Conservation (phyloP, 1,140 invertebrate species). For the Achroia grisella region DNA sequence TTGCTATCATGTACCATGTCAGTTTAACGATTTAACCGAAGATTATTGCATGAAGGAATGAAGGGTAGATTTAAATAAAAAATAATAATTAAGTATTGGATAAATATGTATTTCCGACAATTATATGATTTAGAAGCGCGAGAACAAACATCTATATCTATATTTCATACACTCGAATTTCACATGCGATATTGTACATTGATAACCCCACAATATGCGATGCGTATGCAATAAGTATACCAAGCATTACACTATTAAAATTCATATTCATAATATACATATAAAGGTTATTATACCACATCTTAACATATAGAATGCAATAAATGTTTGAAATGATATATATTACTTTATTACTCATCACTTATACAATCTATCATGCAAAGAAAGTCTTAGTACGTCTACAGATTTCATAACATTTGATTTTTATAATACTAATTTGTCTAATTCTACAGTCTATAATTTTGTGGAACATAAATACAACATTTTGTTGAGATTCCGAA, state of each 20-base stretch:
- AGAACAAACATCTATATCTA: slow-evolving; percentile 54
- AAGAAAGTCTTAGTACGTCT: slow-evolving; percentile 54
- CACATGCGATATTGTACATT: slow-evolving; percentile 49
- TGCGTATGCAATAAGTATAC: slow-evolving; percentile 21
- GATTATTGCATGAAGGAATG: too few species aligned
- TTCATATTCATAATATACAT: slow-evolving; percentile 56
- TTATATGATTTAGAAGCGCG: slow-evolving; percentile 60
- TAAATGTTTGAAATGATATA: slow-evolving; percentile 26
- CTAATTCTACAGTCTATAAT: slow-evolving; percentile 42
- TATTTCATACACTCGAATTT: slow-evolving; percentile 41
- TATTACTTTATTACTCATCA: slow-evolving; percentile 33
- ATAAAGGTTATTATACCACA: slow-evolving; percentile 31
- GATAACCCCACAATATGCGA: slow-evolving; percentile 45
- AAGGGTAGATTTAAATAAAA: slow-evolving; percentile 17
- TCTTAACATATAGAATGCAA: slow-evolving; percentile 31
- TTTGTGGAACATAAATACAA: slow-evolving; percentile 39
- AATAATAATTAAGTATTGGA: slow-evolving; percentile 49
- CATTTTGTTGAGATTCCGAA: slow-evolving; percentile 58
- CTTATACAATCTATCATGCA: slow-evolving; percentile 60
- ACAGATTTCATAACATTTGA: slow-evolving; percentile 52
- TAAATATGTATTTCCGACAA: slow-evolving; percentile 69
- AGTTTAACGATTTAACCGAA: too few species aligned
- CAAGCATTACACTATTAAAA: slow-evolving; percentile 26
- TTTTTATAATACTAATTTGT: slow-evolving; percentile 47
- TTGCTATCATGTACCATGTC: too few species aligned